A percentile compares a stretch with the other conserved stretches of the same genome.
phyloP scores from a whole-genome alignment of 2,797 vertebrate species.

The Aldrovandia affinis region DNA sequence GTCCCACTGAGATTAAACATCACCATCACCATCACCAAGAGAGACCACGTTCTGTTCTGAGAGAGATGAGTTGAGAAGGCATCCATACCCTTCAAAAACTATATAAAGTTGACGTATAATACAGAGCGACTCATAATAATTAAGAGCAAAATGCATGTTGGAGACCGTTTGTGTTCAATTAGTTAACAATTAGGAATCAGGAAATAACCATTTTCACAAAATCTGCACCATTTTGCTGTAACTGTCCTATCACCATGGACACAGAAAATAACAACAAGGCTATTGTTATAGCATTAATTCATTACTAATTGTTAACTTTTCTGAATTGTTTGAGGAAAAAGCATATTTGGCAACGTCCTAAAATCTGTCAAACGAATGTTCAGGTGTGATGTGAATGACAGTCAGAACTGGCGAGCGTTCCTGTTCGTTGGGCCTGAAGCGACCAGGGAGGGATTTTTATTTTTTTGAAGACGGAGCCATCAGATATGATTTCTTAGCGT shows the following conservation, averaged over 20 bases:
- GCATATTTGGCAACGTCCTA: neutral
- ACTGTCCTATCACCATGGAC: neutral
- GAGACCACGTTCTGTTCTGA: neutral
- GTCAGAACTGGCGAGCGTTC: neutral
- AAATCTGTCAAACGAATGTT: neutral
- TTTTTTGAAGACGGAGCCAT: constrained; percentile 76
- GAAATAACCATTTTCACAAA: neutral
- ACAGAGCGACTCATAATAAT: neutral
- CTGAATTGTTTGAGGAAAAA: neutral
- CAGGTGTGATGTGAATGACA: neutral
- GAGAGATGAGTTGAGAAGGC: neutral
- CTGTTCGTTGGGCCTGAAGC: neutral
- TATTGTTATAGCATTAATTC: neutral
- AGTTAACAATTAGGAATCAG: neutral
- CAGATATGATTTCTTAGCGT: constrained; percentile 74
- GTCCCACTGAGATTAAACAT: neutral
- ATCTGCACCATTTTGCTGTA: neutral
- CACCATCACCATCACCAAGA: neutral
- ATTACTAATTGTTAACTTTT: neutral
- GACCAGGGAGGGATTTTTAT: constrained; percentile 70
- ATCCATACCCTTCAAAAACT: neutral
- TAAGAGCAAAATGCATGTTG: neutral
- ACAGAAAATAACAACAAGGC: neutral
- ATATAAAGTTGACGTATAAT: neutral
- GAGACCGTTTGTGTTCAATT: neutral